A percentile compares a stretch with the other conserved stretches of the same genome.
phyloP scores from a whole-genome alignment of 2,113 vertebrate species.

The Paraplagusia blochii region DNA sequence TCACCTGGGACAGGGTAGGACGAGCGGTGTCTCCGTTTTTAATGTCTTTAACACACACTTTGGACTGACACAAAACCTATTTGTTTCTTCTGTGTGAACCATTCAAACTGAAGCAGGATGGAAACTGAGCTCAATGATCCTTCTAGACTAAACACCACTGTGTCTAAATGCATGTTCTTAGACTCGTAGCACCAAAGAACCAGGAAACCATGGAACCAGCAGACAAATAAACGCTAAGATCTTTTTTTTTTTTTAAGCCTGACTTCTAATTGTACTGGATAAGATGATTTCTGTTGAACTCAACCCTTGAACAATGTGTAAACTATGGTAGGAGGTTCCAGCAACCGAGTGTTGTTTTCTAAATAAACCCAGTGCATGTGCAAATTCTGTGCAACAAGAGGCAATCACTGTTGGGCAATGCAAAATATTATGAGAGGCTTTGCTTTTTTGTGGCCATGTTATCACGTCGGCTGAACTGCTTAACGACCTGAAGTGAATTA shows the following conservation, averaged over 20 bases:
- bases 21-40: too few relatives aligned
- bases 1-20: constrained; percentile 91
- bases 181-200: constrained; percentile 19
- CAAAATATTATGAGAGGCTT: constrained; percentile 22
- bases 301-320: constrained; percentile 53
- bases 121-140: constrained; percentile 5
- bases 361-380: constrained; percentile 53
- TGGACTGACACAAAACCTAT: too few relatives aligned
- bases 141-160: constrained; percentile 63
- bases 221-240: constrained; percentile 60
- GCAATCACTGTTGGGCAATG: constrained; percentile 33
- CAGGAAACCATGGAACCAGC: constrained; percentile 7
- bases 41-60: too few relatives aligned
- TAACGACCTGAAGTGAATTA: constrained; percentile 18
- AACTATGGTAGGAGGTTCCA: constrained; percentile 39
- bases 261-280: constrained; percentile 26
- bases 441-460: constrained; percentile 34
- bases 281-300: constrained; percentile 48
- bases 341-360: constrained; percentile 32
- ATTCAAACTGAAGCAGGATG: too few relatives aligned
- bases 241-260: constrained; percentile 57
- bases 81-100: too few relatives aligned
- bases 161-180: constrained; percentile 32
- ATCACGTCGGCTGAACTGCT: constrained; percentile 26
- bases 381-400: too few relatives aligned